Evolutionary conservation across 2,113 vertebrate genomes (phyloP), one percentile per base, ranked within the genome.

Genomic region (Callorhinus ursinus): DNA sequence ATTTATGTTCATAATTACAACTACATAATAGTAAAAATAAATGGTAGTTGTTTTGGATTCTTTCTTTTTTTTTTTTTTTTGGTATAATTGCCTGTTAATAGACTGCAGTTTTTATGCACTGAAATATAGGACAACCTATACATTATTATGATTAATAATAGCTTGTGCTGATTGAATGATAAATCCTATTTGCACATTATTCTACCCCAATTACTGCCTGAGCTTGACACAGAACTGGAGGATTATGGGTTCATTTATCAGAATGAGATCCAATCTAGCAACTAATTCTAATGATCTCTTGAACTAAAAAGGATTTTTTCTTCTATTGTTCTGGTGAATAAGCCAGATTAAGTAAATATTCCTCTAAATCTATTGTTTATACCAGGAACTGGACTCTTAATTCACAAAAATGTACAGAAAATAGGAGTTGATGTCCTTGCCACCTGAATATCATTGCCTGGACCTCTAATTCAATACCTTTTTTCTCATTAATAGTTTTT

Each of bases 1-100:
- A 90, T 74, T 92, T 93, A 42, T 67, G 49, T 93, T 16, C 21
- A 51, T 88, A 93, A 90, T 90, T 95, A 51, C n/a, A 55, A 94
- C 19, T 91, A 5, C 1, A 84, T 53, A 82, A 36, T 46, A 88
- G 46, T 82, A 96, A 67, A 93, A 74, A 71, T 93, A 59, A 93
- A 6, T 6, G n/a, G 21, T 5, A 24, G 72, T 46, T 24, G 72
- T 13, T n/a, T 67, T 39, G 39, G 39, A 39, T 39, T 39, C 39
- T 33, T 14, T 67, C 33, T 65, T 12, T 49, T 53, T 86, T 67
- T 67, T 65, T 12, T 49, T 53, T 86, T 96, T 77, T 77, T 36
- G 4, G 14, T 51, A 21, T 79, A 81, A 95, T 46, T 74, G 46
- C 39, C 16, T 95, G 11, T 39, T 86, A 86, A 59, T 24, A 18